Evolutionary conservation across 2,888 invertebrate genomes (phyloP).

Genomic region (Drosophila acutilabella): DNA sequence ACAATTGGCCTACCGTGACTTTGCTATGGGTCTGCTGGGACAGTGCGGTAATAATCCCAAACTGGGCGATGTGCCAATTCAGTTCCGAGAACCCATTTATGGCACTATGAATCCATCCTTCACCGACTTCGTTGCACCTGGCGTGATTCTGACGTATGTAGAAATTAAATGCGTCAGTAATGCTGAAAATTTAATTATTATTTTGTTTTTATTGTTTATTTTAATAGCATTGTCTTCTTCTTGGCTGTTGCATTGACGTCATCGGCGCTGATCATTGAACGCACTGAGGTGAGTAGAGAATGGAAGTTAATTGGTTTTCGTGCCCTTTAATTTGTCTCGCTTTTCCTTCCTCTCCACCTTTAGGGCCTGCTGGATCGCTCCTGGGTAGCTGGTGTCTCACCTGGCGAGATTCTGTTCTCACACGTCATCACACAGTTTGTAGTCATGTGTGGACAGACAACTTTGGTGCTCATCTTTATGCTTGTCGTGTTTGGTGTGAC

Average conservation of each 20-base stretch:
- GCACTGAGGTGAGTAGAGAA: slow-evolving; percentile 88
- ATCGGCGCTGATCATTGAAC: slow-evolving; percentile 94
- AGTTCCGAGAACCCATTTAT: slow-evolving; percentile 95
- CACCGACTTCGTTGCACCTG: slow-evolving; percentile 98
- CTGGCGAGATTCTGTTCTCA: slow-evolving; percentile 96
- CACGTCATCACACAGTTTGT: slow-evolving; percentile 98
- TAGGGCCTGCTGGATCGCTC: slow-evolving; percentile 94
- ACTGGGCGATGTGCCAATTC: slow-evolving; percentile 94
- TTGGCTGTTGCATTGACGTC: slow-evolving; percentile 97
- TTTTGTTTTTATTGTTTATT: slow-evolving; percentile 8
- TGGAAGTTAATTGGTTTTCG: neutral
- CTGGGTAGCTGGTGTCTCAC: slow-evolving; percentile 96
- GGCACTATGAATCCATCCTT: slow-evolving; percentile 95
- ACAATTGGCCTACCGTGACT: slow-evolving; percentile 93
- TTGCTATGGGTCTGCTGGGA: slow-evolving; percentile 90
- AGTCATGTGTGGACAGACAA: slow-evolving; percentile 97
- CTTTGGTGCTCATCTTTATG: slow-evolving; percentile 95
- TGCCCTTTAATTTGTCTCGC: neutral
- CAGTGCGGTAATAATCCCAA: slow-evolving; percentile 93
- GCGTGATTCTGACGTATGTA: slow-evolving; percentile 95
- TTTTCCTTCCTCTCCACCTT: neutral
- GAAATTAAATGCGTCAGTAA: slow-evolving; percentile 4
- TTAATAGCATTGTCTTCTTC: slow-evolving; percentile 95
- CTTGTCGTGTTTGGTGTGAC: slow-evolving; percentile 95
- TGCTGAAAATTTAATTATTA: neutral